Evolutionary conservation across 2,113 vertebrate species (phyloP).

Genomic region (Nibea albiflora): DNA sequence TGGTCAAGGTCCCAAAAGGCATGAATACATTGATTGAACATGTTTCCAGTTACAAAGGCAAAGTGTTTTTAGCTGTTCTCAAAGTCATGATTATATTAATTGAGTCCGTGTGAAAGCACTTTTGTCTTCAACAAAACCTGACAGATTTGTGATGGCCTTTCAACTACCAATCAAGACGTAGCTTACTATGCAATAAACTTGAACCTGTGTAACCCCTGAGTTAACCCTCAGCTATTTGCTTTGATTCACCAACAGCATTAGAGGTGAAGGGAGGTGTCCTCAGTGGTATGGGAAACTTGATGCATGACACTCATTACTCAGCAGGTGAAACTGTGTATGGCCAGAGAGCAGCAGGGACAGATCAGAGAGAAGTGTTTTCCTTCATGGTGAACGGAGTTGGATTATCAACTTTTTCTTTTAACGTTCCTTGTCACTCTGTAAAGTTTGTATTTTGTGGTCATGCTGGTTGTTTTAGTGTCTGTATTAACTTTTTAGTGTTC

Average conservation of each 20-base stretch:
- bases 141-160: not conserved
- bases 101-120: not conserved
- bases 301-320: not conserved
- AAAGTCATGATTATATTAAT: not conserved
- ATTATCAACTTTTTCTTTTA: not conserved
- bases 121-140: not conserved
- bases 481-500: constrained; percentile 18
- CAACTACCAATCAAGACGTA: not conserved
- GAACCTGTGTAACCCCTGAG: not conserved
- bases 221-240: not conserved
- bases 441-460: not conserved
- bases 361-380: no score
- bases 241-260: not conserved
- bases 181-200: not conserved
- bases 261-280: not conserved
- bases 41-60: not conserved
- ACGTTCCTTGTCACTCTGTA: not conserved
- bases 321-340: not conserved
- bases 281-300: not conserved
- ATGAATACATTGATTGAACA: not conserved
- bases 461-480: constrained; percentile 10
- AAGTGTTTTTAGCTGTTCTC: not conserved
- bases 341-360: not conserved
- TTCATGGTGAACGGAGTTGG: not conserved
- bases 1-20: not conserved